A percentile compares a stretch with the other conserved stretches of the same genome.
phyloP scores from a whole-genome alignment of 1,140 invertebrate genomes.

The Trichoplusia ni region DNA sequence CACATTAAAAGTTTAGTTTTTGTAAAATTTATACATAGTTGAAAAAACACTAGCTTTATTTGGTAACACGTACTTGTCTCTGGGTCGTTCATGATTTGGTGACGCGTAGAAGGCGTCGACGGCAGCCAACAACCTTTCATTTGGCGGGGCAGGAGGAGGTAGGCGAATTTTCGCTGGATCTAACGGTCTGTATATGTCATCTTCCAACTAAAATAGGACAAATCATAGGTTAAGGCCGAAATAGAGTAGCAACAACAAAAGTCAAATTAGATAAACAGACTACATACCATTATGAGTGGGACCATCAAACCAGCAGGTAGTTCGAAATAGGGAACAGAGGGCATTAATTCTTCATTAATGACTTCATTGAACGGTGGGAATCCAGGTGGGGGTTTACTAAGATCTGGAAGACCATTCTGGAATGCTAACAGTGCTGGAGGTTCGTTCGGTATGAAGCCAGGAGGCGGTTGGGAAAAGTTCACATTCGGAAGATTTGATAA shows the following conservation, averaged over 20 bases:
- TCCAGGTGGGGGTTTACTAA: slow-evolving; percentile 92
- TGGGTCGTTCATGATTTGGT: slow-evolving; percentile 95
- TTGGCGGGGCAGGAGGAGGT: slow-evolving; percentile 96
- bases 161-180: slow-evolving; percentile 95
- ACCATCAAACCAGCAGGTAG: slow-evolving; percentile 97
- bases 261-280: too few relatives aligned
- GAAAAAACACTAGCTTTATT: neutral
- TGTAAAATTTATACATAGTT: too few relatives aligned
- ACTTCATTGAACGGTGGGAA: slow-evolving; percentile 83
- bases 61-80: slow-evolving; percentile 91
- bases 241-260: neutral
- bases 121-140: slow-evolving; percentile 93
- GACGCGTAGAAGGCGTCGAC: slow-evolving; percentile 97
- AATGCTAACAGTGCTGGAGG: slow-evolving; percentile 63
- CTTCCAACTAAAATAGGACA: slow-evolving; percentile 86
- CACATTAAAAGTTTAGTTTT: neutral
- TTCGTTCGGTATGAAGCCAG: slow-evolving; percentile 78
- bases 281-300: slow-evolving; percentile 91
- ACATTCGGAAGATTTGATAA: slow-evolving; percentile 69
- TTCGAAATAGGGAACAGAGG: slow-evolving; percentile 97
- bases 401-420: slow-evolving; percentile 86
- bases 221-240: neutral
- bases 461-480: slow-evolving; percentile 83
- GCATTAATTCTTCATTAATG: slow-evolving; percentile 89
- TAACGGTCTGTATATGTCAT: slow-evolving; percentile 93